Evolutionary conservation across 2,797 vertebrate genomes (phyloP).

Genomic region (Eremophila alpestris): DNA sequence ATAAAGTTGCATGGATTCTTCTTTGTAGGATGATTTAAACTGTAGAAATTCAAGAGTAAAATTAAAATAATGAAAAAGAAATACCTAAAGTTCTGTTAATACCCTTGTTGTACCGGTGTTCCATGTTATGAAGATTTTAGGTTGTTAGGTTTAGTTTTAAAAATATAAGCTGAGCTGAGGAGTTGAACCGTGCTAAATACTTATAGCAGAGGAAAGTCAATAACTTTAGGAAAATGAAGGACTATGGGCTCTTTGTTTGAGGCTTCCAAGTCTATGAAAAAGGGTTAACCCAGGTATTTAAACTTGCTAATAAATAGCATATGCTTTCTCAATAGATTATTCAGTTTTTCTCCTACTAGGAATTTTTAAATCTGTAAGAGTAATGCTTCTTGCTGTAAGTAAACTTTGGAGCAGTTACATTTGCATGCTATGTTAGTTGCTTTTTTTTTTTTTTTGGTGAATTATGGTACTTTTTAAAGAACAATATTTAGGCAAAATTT

Average conservation of each 20-base stretch:
- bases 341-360: not conserved
- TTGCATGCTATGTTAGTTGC: not conserved
- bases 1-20: not conserved
- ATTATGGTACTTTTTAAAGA: not conserved
- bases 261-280: not conserved
- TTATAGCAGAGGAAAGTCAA: not conserved
- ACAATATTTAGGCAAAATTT: not conserved
- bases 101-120: not conserved
- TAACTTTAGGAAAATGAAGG: not conserved
- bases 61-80: not conserved
- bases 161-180: not conserved
- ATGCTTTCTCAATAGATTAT: not conserved
- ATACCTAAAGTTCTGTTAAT: not conserved
- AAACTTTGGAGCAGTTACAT: not conserved
- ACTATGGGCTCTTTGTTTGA: not conserved
- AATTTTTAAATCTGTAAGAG: not conserved
- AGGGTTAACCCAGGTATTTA: not conserved
- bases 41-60: not conserved
- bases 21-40: not conserved
- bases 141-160: not conserved
- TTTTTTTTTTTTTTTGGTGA: not conserved
- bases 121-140: not conserved
- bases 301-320: not conserved
- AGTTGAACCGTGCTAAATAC: not conserved
- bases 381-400: not conserved